These are phyloP conservation scores for Colinus virginianus DNA, from an alignment of 2,113 vertebrate genomes.

Conservation along the genomic window DNA sequence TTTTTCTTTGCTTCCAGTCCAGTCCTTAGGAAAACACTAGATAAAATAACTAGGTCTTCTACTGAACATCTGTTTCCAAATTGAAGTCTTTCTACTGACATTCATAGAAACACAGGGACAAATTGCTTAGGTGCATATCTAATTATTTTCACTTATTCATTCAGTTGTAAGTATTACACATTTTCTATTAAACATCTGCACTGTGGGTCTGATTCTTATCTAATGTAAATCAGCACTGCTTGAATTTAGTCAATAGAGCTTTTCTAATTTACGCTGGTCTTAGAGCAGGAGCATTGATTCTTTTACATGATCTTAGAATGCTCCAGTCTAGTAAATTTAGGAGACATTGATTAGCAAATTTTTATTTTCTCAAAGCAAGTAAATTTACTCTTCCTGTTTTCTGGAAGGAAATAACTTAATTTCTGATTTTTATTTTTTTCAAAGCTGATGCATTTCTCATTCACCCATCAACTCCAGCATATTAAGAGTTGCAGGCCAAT, in stretches of 20 bases:
- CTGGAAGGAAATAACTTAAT: not conserved
- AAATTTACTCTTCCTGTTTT: not conserved
- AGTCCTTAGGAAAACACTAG: not conserved
- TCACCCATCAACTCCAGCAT: not conserved
- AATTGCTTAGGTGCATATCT: not conserved
- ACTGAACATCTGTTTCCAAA: not conserved
- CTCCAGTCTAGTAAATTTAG: not conserved
- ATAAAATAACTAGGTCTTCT: not conserved
- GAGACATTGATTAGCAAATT: not conserved
- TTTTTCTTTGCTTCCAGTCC: not conserved
- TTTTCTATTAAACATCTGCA: not conserved
- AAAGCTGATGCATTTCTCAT: not conserved
- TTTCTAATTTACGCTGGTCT: conserved; percentile 7
- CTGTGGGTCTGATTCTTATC: not conserved
- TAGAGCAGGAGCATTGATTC: not conserved
- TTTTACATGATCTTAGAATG: not conserved
- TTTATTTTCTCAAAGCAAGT: not conserved
- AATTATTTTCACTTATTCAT: not conserved
- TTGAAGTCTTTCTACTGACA: not conserved
- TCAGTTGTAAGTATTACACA: not conserved
- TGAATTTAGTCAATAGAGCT: not conserved
- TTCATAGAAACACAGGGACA: not conserved
- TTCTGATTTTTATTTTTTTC: not conserved
- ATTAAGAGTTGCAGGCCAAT: not conserved
- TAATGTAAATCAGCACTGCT: not conserved